Evolutionary conservation across 2,888 invertebrate species (phyloP).

Genomic region (Cremastobaeus sp.): DNA sequence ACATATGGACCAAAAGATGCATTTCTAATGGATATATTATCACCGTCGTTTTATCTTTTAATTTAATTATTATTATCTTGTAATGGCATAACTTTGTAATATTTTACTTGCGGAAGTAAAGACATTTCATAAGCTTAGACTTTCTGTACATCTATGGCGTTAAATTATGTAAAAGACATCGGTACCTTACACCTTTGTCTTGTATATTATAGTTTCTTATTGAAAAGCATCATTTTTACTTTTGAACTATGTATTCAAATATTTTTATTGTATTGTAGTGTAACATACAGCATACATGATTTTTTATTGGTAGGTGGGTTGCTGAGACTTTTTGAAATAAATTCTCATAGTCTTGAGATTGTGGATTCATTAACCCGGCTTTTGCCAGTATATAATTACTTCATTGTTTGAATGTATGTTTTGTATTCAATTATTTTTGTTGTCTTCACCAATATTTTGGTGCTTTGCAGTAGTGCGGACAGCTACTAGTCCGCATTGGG

Average conservation of each 20-base stretch:
- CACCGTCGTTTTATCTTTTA: slow-evolving; percentile 2
- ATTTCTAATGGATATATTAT: slow-evolving; percentile 6
- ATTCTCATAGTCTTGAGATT: slow-evolving; percentile 49
- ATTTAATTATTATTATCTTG: background rate
- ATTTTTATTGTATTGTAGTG: slow-evolving; percentile 41
- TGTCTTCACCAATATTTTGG: background rate
- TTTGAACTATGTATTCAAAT: slow-evolving; percentile 19
- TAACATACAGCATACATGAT: slow-evolving; percentile 20
- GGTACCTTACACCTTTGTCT: slow-evolving; percentile 20
- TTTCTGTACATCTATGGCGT: slow-evolving; percentile 27
- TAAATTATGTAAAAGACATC: slow-evolving; percentile 14
- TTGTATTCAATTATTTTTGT: background rate
- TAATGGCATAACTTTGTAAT: background rate
- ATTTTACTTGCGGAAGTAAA: background rate
- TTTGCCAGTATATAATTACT: background rate
- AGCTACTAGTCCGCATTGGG: too few relatives aligned
- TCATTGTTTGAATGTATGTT: background rate
- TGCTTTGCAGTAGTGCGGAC: background rate
- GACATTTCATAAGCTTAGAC: background rate
- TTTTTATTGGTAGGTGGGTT: slow-evolving; percentile 48
- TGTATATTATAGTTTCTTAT: slow-evolving; percentile 25
- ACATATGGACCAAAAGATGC: slow-evolving; percentile 21
- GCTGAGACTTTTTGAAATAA: slow-evolving; percentile 58
- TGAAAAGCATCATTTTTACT: slow-evolving; percentile 29
- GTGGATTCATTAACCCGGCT: background rate